Base-by-base conservation (phyloP, 2,113 vertebrate genomes). In the Boulengeromyrus knoepffleri region DNA sequence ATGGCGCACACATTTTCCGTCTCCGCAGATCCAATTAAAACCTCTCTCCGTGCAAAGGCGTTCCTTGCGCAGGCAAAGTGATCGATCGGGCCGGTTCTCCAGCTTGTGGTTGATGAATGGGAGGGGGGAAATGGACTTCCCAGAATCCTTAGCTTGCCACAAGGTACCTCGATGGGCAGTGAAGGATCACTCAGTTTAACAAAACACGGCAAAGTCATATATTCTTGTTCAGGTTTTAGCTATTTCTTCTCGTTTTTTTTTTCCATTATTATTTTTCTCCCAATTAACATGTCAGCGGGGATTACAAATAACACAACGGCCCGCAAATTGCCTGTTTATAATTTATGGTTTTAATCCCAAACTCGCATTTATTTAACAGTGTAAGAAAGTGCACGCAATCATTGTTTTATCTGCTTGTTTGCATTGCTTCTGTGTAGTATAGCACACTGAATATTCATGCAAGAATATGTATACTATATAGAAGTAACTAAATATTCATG, bases 61-160 rank as follows among this genome's bases (percentile, higher is more conserved):
- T 96, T 94, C 94, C 93, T 96, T 93, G 95, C 89, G 90, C 90
- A 91, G 74, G 50, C 17, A 85, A 80, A 92, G 88, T 96, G 94
- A 96, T 90, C 95, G 93, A 94, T 96, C 94, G 94, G 91, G 66
- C 88, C 83, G 1, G 36, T 17, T 89, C 56, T 89, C 90, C 92
- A 92, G 90, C 90, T 90, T 89, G 56, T 49, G 90, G 2, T 91
- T 94, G 94, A 95, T 94, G 90, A 90, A 95, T 95, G 91, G 85
- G 92, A 92, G 94, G 93, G 92, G 93, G 93, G 92, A 92, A 56
- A 88, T 90, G 92, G 91, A 94, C 92, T 70, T 70, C 62, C 62
- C 27, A 70, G 62, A 70, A 70, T 70, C 27, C 62, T 70, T 27
- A 70, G 62, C n/a, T 70, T 13, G n/a, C 10, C 62, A 70, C 58